A percentile compares a stretch with the other conserved stretches of the same genome.
These are phyloP conservation scores for Delphinapterus leucas DNA, from an alignment of 2,113 vertebrate genomes.

Conservation along the genomic window DNA sequence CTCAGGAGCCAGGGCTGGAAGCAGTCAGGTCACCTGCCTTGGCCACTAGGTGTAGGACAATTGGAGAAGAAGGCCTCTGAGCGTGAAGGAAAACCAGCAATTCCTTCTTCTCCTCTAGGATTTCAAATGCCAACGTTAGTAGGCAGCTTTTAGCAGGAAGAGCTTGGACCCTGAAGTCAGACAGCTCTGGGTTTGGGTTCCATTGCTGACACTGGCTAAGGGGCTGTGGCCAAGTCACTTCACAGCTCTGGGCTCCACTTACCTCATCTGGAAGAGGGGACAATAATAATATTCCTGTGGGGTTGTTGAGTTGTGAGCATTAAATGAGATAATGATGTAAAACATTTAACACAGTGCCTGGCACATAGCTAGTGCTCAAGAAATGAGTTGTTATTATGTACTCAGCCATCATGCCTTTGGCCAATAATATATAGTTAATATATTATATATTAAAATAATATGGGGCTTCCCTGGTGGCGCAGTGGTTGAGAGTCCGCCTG, in stretches of 20 bases:
- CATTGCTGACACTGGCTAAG: background rate
- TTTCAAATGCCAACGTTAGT: background rate
- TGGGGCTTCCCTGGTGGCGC: background rate
- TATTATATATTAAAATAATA: background rate
- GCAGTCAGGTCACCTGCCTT: background rate
- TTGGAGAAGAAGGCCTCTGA: background rate
- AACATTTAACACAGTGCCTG: background rate
- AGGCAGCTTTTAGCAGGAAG: accelerated
- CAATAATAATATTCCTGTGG: background rate
- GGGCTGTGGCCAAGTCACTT: background rate
- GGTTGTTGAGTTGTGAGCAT: background rate
- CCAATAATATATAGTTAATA: background rate
- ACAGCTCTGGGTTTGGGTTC: background rate
- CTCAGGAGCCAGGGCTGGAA: background rate
- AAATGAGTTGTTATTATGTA: background rate
- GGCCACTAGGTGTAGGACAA: background rate
- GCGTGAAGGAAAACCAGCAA: background rate
- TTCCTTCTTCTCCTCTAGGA: background rate
- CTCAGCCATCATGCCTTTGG: background rate
- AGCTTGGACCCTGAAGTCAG: background rate
- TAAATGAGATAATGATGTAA: background rate
- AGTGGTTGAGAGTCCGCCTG: too few relatives aligned
- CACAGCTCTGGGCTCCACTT: background rate
- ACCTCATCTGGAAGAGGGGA: background rate
- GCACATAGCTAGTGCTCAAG: background rate